phyloP scores from a whole-genome alignment of 2,888 invertebrate species.

The Drosophila vallismaia region DNA sequence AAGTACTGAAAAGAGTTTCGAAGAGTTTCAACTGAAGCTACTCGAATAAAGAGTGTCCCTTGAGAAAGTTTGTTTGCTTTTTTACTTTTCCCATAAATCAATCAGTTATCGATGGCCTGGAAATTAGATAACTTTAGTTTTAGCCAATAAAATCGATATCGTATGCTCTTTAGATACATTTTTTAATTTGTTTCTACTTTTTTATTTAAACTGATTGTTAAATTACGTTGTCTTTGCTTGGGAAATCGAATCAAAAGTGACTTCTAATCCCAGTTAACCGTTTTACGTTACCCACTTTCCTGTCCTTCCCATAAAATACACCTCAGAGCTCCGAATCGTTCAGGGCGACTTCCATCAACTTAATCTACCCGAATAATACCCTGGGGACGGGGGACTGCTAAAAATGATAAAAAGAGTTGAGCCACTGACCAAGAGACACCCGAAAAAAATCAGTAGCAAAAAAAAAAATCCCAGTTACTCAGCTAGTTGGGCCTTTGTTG shows the following conservation, averaged over 20 bases:
- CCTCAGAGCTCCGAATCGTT: slow-evolving; percentile 22
- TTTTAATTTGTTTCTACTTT: not conserved
- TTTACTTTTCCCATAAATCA: slow-evolving; percentile 40
- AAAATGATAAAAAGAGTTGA: slow-evolving; percentile 75
- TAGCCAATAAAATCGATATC: not conserved
- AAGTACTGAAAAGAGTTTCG: slow-evolving; percentile 2
- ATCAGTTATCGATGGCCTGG: slow-evolving; percentile 27
- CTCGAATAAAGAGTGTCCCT: slow-evolving; percentile 32
- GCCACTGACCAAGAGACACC: slow-evolving; percentile 62
- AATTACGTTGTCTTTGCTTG: not conserved
- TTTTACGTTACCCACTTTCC: slow-evolving; percentile 5
- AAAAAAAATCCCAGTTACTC: slow-evolving; percentile 58
- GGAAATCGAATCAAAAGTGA: slow-evolving; percentile 1
- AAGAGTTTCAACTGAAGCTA: slow-evolving; percentile 25
- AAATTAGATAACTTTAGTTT: slow-evolving; percentile 13
- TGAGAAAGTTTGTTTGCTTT: slow-evolving; percentile 28
- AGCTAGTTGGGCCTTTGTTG: slow-evolving; percentile 60
- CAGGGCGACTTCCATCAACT: slow-evolving; percentile 21
- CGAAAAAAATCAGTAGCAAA: slow-evolving; percentile 28
- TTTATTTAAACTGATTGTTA: not conserved
- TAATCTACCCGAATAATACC: slow-evolving; percentile 66
- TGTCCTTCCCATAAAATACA: slow-evolving; percentile 4
- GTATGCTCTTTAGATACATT: not conserved
- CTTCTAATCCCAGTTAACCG: slow-evolving; percentile 30
- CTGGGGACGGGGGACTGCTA: slow-evolving; percentile 48